Evolutionary conservation across 2,888 invertebrate species (phyloP).

Genomic region (Crematogaster levior): DNA sequence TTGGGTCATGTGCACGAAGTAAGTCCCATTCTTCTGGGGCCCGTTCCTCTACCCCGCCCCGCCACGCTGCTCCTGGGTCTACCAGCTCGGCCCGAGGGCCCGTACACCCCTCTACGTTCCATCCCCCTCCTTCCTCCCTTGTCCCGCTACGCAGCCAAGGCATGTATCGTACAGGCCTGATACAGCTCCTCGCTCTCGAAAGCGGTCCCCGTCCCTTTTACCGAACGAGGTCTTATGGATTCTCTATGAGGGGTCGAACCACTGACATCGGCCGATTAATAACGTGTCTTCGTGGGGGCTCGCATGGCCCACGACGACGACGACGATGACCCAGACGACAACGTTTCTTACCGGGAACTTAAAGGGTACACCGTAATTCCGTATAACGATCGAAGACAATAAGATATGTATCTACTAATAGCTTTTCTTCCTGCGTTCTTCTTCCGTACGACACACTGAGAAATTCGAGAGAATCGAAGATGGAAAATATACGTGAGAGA

Average conservation of each 20-base stretch:
- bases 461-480: constrained; percentile 12
- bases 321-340: constrained; percentile 33
- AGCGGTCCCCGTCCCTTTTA: constrained; percentile 62
- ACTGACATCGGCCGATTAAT: constrained; percentile 83
- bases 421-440: constrained; percentile 35
- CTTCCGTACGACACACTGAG: not conserved
- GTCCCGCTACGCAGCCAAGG: constrained; percentile 27
- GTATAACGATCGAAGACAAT: constrained; percentile 75
- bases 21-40: constrained; percentile 81
- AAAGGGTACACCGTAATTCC: constrained; percentile 67
- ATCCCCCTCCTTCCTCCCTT: constrained; percentile 23
- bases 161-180: constrained; percentile 51
- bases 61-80: constrained; percentile 56
- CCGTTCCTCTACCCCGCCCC: constrained; percentile 51
- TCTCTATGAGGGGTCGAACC: constrained; percentile 83
- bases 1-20: constrained; percentile 85
- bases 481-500: constrained; percentile 14
- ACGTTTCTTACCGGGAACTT: constrained; percentile 39
- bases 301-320: constrained; percentile 69
- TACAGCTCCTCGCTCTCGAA: constrained; percentile 46
- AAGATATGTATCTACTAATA: constrained; percentile 63
- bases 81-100: constrained; percentile 25
- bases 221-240: constrained; percentile 76
- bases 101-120: constrained; percentile 54
- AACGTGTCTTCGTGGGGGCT: constrained; percentile 78